Evolutionary conservation across 1,140 invertebrate genomes (phyloP), one percentile per base, ranked within the genome.

Genomic region (Sinella curviseta): DNA sequence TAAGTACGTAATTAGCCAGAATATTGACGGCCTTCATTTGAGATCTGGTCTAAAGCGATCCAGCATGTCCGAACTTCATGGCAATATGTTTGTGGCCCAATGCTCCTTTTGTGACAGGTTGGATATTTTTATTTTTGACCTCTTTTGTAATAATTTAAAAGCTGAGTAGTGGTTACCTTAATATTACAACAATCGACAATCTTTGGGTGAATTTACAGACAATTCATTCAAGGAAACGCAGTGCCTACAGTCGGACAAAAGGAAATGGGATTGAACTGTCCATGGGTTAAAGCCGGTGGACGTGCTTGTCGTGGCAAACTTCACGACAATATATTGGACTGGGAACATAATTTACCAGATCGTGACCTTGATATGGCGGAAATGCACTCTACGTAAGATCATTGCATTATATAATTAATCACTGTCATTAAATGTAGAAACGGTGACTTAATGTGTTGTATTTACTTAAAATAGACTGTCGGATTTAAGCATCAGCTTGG

Each of bases 1-100:
- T 0, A 92, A 97, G 78, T 97, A 94, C 86, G 90, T 99, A 28
- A 90, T 99, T 12, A 97, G 95, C 85, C 97, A 99, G 87, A 99
- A 99, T 88, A 97, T 99, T 85, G 98, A 99, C 90, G 97, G 97
- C 0, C 88, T 99, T 33, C 97, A 99, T 89, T 87, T 98, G n/a
- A 90, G 93, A 84, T 97, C 95, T 54, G 96, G 96, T 20, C 87
- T 99, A 79, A 87, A 91, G 17, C 89, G 97, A 78, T 90, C 92
- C 82, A 88, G 92, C 86, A 87, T 99, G 77, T 91, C 97, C 39
- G 98, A 99, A 88, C 88, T 99, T 34, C 98, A 99, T 90, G 98
- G 98, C 39, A 99, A 99, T 86, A 98, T 99, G 93, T 99, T 97
- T 87, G 90, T 95, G 65, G 96, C 98, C 88, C 92, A 97, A 85